Evolutionary conservation across 2,797 vertebrate species (phyloP).

Genomic region (Zonotrichia albicollis): DNA sequence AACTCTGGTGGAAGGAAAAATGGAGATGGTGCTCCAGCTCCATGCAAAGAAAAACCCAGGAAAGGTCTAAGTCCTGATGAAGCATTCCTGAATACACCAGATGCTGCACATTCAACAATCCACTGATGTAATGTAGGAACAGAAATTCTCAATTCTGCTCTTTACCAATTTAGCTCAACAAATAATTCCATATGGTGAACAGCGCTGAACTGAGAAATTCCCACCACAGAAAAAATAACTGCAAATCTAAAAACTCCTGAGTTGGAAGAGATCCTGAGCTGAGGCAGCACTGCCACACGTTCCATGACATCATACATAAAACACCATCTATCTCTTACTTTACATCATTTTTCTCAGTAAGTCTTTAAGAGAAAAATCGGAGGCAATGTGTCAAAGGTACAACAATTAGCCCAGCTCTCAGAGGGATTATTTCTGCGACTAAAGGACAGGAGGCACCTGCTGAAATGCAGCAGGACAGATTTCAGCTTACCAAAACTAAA

Average conservation of each 20-base stretch:
- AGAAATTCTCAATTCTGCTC: neutral
- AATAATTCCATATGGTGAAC: neutral
- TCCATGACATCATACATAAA: accelerated
- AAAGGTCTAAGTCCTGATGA: neutral
- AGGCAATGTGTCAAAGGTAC: neutral
- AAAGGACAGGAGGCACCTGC: neutral
- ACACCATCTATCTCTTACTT: neutral
- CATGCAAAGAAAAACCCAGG: neutral
- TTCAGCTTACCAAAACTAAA: neutral
- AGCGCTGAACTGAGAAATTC: neutral
- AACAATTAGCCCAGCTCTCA: neutral
- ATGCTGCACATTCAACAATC: neutral
- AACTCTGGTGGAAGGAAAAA: neutral
- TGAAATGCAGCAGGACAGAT: accelerated
- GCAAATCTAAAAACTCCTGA: neutral
- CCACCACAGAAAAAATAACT: neutral
- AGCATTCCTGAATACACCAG: neutral
- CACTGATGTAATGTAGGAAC: accelerated
- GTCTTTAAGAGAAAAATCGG: neutral
- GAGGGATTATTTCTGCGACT: neutral
- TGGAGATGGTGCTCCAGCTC: neutral
- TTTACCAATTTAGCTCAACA: neutral
- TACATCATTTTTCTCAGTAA: neutral
- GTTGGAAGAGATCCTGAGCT: neutral
- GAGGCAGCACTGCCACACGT: accelerated